phyloP scores from a whole-genome alignment of 2,113 vertebrate species.

The Myotis lucifugus region DNA sequence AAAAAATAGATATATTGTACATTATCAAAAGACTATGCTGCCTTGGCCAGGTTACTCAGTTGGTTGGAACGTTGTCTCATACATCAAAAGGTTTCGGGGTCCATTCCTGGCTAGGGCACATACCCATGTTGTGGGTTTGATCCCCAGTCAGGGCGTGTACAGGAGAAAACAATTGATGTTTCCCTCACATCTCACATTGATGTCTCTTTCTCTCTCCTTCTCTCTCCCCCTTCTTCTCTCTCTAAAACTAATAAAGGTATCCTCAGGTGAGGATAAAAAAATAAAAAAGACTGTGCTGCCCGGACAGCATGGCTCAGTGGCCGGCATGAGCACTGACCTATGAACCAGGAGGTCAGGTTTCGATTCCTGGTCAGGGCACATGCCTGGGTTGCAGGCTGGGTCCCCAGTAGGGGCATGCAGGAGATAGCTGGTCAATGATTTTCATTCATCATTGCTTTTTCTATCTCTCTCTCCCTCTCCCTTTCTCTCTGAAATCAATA shows the following conservation, averaged over 20 bases:
- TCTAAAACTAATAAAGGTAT: neutral
- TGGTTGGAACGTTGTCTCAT: neutral
- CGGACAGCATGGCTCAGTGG: too few species aligned
- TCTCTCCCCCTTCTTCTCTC: neutral
- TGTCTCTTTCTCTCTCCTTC: neutral
- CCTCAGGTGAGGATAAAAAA: neutral
- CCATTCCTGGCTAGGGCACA: neutral
- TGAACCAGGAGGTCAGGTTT: too few species aligned
- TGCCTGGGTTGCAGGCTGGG: too few species aligned
- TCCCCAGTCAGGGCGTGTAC: neutral
- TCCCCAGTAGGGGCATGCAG: too few species aligned
- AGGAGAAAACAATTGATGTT: neutral
- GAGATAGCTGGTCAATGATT: too few species aligned
- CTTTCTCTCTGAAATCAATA: too few species aligned
- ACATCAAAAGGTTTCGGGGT: neutral
- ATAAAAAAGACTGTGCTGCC: too few species aligned
- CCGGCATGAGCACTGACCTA: too few species aligned
- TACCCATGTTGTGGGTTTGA: neutral
- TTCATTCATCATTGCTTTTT: too few species aligned
- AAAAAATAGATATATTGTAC: neutral
- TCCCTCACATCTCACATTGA: neutral
- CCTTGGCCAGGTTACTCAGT: neutral
- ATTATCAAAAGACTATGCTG: neutral
- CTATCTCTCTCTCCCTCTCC: too few species aligned
- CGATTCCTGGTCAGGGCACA: too few species aligned